Evolutionary conservation across 2,797 vertebrate genomes (phyloP).

Genomic region (Lophius americanus): DNA sequence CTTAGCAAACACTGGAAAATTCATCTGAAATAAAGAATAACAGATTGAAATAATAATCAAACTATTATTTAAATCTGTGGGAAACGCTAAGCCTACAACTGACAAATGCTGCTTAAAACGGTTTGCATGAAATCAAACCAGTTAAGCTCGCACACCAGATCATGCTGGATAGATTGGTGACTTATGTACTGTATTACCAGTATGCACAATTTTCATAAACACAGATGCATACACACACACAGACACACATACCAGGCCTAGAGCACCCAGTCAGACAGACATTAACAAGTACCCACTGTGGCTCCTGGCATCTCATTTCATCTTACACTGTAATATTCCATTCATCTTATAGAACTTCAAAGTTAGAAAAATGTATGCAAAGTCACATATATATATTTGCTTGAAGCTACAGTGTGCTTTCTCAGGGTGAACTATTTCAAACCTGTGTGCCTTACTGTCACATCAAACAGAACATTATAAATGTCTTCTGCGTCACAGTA

Average conservation of each 20-base stretch:
- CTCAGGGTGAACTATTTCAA: conserved; percentile 31
- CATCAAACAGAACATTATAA: conserved; percentile 35
- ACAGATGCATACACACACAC: background rate
- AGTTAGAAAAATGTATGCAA: conserved; percentile 20
- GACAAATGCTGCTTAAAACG: too few relatives aligned
- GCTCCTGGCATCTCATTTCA: conserved; percentile 32
- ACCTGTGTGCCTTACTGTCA: conserved; percentile 21
- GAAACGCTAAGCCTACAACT: too few relatives aligned
- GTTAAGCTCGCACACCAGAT: too few relatives aligned
- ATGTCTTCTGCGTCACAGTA: conserved; percentile 41
- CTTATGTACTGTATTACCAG: too few relatives aligned
- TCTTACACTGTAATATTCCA: conserved; percentile 24
- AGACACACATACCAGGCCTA: background rate
- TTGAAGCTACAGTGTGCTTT: conserved; percentile 27
- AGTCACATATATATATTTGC: conserved; percentile 15
- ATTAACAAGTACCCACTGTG: conserved; percentile 12
- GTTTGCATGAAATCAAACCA: too few relatives aligned
- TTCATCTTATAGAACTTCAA: conserved; percentile 46
- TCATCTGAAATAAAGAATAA: too few relatives aligned
- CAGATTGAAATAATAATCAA: too few relatives aligned
- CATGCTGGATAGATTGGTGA: too few relatives aligned
- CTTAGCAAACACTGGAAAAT: too few relatives aligned
- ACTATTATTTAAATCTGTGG: too few relatives aligned
- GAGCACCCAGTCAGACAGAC: conserved; percentile 11
- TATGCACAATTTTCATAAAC: background rate